A percentile compares a stretch with the other conserved stretches of the same genome.
Conservation (phyloP, 2,797 vertebrate species). For the Urophycis tenuis region DNA sequence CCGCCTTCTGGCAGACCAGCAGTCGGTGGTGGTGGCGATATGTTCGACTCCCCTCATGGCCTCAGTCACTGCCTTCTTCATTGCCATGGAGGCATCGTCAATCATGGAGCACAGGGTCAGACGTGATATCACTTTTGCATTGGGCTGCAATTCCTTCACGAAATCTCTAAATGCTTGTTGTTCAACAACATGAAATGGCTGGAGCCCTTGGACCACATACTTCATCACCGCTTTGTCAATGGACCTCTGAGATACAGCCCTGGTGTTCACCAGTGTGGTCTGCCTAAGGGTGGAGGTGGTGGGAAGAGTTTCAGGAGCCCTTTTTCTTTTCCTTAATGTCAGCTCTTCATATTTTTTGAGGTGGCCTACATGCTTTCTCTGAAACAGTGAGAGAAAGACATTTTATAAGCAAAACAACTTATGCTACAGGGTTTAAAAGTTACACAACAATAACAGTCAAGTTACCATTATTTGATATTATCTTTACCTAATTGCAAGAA, state of each 20-base stretch:
- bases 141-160: constrained; percentile 12
- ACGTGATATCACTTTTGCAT: constrained; percentile 2
- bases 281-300: constrained; percentile 3
- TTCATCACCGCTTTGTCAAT: constrained; percentile 23
- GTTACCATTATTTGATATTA: constrained; percentile 6
- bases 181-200: constrained; percentile 9
- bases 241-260: constrained; percentile 11
- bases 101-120: constrained; percentile 15
- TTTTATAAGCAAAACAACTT: constrained; percentile 16
- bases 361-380: constrained; percentile 19
- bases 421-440: constrained; percentile 11
- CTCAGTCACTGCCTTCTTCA: constrained; percentile 13
- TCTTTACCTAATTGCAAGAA: neutral
- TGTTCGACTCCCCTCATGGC: neutral
- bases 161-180: neutral
- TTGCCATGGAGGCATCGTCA: constrained; percentile 5
- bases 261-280: constrained; percentile 12
- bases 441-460: constrained; percentile 6
- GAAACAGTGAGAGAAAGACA: constrained; percentile 14
- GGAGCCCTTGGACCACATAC: constrained; percentile 21
- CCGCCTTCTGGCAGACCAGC: constrained; percentile 6
- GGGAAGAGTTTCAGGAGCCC: constrained; percentile 11
- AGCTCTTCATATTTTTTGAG: constrained; percentile 20
- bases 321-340: constrained; percentile 23
- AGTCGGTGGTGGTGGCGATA: constrained; percentile 7